Percentiles rank a stretch among this genome's conserved stretches.
Evolutionary conservation across 2,888 invertebrate genomes (phyloP).

Genomic region (Sialis fuliginosa): DNA sequence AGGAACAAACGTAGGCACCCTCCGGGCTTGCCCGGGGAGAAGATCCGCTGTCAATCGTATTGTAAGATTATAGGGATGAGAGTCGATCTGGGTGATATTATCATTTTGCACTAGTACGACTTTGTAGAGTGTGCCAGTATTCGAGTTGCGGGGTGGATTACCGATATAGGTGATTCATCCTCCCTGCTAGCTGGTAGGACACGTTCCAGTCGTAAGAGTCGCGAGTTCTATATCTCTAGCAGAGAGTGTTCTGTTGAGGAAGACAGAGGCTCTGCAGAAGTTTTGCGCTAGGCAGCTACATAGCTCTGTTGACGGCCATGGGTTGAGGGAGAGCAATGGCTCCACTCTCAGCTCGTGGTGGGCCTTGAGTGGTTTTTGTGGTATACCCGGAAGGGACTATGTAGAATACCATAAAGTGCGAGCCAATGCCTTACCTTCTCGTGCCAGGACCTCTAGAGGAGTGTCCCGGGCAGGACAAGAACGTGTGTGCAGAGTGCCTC

Average conservation of each 20-base stretch:
- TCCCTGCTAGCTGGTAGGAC: no score
- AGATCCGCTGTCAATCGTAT: no score
- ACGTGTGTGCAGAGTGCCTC: neutral
- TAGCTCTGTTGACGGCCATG: constrained; percentile 11
- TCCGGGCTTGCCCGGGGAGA: no score
- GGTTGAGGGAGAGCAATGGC: constrained; percentile 8
- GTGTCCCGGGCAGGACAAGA: neutral
- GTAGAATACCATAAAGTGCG: constrained; percentile 15
- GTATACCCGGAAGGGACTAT: constrained; percentile 17
- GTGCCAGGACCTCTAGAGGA: constrained; percentile 14
- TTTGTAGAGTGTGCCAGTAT: no score
- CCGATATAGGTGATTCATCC: no score
- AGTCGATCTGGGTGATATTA: no score
- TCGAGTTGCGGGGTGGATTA: no score
- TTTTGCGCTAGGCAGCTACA: constrained; percentile 5
- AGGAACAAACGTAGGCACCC: no score
- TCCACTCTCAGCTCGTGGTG: constrained; percentile 6
- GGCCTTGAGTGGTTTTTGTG: constrained; percentile 9
- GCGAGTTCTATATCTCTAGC: no score
- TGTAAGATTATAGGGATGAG: no score
- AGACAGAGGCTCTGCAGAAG: constrained; percentile 6
- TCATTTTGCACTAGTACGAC: no score
- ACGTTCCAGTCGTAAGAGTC: no score
- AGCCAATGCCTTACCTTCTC: constrained; percentile 17
- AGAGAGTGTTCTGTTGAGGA: constrained; percentile 7